Percentiles rank a stretch among this genome's conserved stretches.
Evolutionary conservation across 2,113 vertebrate genomes (phyloP).

Genomic region (Callospermophilus lateralis): DNA sequence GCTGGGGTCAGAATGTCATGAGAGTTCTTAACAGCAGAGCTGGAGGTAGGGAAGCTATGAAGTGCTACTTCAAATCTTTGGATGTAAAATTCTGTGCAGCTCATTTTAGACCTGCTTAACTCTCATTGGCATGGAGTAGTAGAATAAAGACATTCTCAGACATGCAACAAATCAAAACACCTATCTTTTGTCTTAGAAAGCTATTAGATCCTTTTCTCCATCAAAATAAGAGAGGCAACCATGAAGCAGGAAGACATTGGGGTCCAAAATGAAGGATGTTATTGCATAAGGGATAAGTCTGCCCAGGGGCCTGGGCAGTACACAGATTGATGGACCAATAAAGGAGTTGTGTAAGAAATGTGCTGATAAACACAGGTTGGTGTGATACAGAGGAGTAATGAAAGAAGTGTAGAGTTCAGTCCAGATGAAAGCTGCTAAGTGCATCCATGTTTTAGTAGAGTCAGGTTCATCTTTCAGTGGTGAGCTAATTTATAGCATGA

Average conservation of each 20-base stretch:
- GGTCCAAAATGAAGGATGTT: background rate
- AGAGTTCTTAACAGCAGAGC: background rate
- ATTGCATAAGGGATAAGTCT: background rate
- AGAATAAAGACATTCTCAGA: background rate
- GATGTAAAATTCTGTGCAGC: background rate
- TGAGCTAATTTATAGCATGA: background rate
- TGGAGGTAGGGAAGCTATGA: background rate
- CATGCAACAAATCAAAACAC: background rate
- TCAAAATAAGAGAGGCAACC: background rate
- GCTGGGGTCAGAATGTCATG: background rate
- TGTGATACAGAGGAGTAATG: fast-evolving
- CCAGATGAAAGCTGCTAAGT: background rate
- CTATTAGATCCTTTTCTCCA: background rate
- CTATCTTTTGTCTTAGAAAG: background rate
- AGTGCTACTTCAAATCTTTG: background rate
- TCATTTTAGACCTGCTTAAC: background rate
- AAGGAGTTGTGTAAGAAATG: fast-evolving
- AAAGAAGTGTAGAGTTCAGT: fast-evolving
- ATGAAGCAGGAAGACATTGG: background rate
- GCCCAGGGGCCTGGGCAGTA: too few relatives aligned
- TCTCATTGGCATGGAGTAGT: background rate
- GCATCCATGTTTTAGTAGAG: background rate
- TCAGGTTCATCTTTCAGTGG: background rate
- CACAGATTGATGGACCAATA: fast-evolving
- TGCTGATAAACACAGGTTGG: background rate